Conservation (phyloP, 2,113 vertebrate species). For the Balaeniceps rex region DNA sequence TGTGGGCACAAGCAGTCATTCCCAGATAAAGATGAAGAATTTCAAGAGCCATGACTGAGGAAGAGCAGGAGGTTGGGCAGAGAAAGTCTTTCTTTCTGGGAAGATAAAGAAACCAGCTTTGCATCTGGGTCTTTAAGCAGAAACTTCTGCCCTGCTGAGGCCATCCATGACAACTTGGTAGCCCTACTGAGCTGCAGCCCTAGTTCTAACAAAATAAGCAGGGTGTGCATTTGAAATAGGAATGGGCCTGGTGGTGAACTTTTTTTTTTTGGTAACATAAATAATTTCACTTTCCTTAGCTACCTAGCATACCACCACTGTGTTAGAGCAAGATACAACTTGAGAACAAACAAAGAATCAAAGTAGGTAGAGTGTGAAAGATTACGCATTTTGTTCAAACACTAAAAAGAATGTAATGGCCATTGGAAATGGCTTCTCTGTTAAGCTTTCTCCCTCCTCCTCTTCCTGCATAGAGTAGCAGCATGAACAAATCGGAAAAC, state of each 20-base stretch:
- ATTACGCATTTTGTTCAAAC: neutral
- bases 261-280: neutral
- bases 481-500: neutral
- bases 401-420: neutral
- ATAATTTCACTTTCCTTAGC: neutral
- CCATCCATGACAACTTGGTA: neutral
- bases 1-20: neutral
- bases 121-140: neutral
- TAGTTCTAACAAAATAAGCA: neutral
- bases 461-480: neutral
- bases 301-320: neutral
- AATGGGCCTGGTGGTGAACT: neutral
- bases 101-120: neutral
- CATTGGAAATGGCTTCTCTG: neutral
- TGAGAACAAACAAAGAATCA: neutral
- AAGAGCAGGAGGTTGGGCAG: neutral
- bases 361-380: neutral
- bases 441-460: neutral
- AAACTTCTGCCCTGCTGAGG: neutral
- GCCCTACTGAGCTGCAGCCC: neutral
- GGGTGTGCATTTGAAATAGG: neutral
- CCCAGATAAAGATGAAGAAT: neutral
- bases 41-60: neutral
- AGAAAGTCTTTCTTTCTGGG: neutral
- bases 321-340: neutral